These are phyloP conservation scores for Embiotoca jacksoni DNA, from an alignment of 2,113 vertebrate genomes.

Conservation along the genomic window DNA sequence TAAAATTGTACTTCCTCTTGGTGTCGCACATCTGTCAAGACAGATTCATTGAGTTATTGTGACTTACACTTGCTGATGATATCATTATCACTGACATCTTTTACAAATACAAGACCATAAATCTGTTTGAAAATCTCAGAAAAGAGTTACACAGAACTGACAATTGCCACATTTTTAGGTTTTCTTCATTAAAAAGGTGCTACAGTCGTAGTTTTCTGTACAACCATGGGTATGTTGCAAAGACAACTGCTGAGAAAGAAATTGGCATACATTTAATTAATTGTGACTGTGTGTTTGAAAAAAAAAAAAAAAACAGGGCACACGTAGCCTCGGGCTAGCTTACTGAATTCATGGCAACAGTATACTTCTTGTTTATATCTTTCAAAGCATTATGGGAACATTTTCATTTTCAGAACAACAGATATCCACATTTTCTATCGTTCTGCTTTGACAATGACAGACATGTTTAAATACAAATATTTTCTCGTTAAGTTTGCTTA, in stretches of 20 bases:
- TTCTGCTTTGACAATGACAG: too few relatives aligned
- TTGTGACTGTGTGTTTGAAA: background rate
- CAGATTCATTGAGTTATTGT: background rate
- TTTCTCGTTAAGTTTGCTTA: background rate
- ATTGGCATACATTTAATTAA: background rate
- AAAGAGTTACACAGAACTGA: too few relatives aligned
- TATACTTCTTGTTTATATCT: background rate
- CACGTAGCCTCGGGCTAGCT: background rate
- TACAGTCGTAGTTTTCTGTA: background rate
- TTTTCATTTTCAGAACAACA: too few relatives aligned
- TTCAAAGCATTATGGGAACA: background rate
- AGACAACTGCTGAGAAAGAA: background rate
- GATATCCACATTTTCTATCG: too few relatives aligned
- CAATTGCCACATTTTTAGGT: too few relatives aligned
- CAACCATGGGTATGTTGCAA: background rate
- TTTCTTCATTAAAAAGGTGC: background rate
- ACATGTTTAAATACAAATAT: background rate
- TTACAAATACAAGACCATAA: background rate
- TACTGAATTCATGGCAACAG: background rate
- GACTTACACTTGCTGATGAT: background rate
- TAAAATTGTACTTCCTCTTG: background rate
- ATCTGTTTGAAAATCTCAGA: background rate
- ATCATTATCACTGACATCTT: background rate
- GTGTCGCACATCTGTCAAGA: background rate
- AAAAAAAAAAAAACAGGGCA: background rate